Evolutionary conservation across 2,113 vertebrate genomes (phyloP), one percentile per base, ranked within the genome.

Genomic region (Pterophyllum scalare): DNA sequence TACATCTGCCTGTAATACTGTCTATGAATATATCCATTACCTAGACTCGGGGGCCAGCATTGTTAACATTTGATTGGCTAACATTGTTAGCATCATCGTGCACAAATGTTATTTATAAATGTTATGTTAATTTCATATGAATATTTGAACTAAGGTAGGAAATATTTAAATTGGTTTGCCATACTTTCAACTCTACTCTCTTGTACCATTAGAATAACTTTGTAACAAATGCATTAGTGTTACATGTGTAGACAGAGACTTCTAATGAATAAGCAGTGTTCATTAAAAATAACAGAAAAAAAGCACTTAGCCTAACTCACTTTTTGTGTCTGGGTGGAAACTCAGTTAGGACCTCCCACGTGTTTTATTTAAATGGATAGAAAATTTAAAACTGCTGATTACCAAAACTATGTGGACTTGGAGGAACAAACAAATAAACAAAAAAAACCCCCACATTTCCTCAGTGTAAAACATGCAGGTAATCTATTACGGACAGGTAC

Each of bases 401-500:
- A 46, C 13, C 43, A 46, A 15, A 46, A 43, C 40, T 43, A 43
- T 43, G 40, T 43, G 40, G 40, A 43, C 40, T 43, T 43, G 11
- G 12, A 43, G 12, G 11, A 40, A 49, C 40, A 46, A 59, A 52
- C 43, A 31, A 52, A 52, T 24, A 20, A 70, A 20, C 6, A 19
- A 52, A 67, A 70, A 26, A 54, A 33, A n/a, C n/a, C n/a, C n/a
- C n/a, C 52, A 33, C 17, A 72, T 54, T 72, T 54, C 20, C 26
- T 75, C 20, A 35, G 52, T 9, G 22, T 22, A 84, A 6, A 79
- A 59, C 77, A 79, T 79, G 54, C 57, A 49, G 59, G 52, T 75
- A 78, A 75, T 80, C 35, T 78, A 22, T 77, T 19, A 80, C 43
- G 61, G 74, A 82, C 64, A n/a, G 76, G 28, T 43, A 72, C 77